Evolutionary conservation across 2,113 vertebrate species (phyloP).

Genomic region (Ptyas mucosa): DNA sequence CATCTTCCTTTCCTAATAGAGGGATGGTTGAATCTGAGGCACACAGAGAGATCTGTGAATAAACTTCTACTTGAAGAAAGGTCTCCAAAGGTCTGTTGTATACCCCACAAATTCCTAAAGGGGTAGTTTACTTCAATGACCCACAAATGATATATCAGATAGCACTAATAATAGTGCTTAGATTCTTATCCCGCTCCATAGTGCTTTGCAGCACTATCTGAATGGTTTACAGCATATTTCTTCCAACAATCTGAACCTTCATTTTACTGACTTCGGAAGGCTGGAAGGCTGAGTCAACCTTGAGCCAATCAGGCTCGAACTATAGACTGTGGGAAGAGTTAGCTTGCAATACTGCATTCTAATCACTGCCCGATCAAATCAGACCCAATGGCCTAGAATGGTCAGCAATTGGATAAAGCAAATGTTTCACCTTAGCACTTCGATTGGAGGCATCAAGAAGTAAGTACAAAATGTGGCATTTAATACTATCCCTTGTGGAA

Average conservation of each 20-base stretch:
- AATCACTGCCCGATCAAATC: background rate
- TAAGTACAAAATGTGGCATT: background rate
- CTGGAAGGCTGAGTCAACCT: too few species aligned
- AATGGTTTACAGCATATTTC: too few species aligned
- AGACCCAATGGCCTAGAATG: background rate
- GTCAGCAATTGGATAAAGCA: background rate
- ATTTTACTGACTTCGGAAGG: too few species aligned
- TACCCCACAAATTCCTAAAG: background rate
- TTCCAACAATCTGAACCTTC: too few species aligned
- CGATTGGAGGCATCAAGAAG: background rate
- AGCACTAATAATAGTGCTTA: too few species aligned
- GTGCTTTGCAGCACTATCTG: too few species aligned
- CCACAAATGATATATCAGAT: background rate
- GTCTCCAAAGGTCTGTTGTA: background rate
- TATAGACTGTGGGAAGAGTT: too few species aligned
- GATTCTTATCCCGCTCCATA: too few species aligned
- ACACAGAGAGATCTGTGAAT: too few species aligned
- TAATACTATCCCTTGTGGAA: too few species aligned
- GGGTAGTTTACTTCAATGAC: background rate
- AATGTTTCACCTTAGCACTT: background rate
- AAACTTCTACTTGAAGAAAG: background rate
- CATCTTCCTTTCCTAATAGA: background rate
- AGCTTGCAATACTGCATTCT: too few species aligned
- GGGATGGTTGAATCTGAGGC: background rate
- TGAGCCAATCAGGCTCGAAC: too few species aligned